phyloP scores from a whole-genome alignment of 2,113 vertebrate genomes.

The Toxostoma redivivum region DNA sequence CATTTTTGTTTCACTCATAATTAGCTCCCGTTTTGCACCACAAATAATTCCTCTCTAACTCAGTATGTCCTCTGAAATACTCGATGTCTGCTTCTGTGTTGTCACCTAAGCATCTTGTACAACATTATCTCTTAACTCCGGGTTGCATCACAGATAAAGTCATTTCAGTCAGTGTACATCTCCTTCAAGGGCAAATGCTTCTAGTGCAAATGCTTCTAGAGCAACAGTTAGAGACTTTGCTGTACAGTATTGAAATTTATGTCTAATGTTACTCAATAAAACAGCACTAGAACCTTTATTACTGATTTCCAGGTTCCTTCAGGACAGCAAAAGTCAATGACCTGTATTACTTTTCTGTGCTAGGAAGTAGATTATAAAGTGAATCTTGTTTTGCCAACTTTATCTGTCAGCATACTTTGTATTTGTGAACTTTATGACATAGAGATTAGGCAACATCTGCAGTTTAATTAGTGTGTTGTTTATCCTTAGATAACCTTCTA shows the following conservation, averaged over 20 bases:
- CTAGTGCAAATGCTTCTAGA: neutral
- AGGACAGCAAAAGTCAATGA: neutral
- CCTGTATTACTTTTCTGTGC: neutral
- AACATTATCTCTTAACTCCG: accelerated
- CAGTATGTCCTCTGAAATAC: neutral
- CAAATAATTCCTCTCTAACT: neutral
- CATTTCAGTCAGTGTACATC: neutral
- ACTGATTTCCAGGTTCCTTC: neutral
- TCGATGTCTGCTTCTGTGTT: neutral
- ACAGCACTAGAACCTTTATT: neutral
- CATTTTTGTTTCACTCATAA: neutral
- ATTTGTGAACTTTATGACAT: neutral
- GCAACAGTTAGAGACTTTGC: neutral
- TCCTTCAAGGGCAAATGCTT: neutral
- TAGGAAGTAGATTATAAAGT: neutral
- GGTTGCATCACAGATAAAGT: neutral
- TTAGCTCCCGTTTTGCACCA: neutral
- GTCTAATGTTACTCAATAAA: neutral
- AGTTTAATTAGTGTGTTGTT: conserved; percentile 24
- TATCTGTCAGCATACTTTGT: neutral
- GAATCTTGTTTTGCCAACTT: neutral
- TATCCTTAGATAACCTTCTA: conserved; percentile 54
- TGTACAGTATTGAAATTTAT: neutral
- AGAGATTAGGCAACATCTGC: neutral
- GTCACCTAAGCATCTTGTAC: neutral